Percentiles rank a stretch among this genome's conserved stretches.
These are phyloP conservation scores for Silurus aristotelis DNA, from an alignment of 2,797 vertebrate genomes.

Conservation along the genomic window DNA sequence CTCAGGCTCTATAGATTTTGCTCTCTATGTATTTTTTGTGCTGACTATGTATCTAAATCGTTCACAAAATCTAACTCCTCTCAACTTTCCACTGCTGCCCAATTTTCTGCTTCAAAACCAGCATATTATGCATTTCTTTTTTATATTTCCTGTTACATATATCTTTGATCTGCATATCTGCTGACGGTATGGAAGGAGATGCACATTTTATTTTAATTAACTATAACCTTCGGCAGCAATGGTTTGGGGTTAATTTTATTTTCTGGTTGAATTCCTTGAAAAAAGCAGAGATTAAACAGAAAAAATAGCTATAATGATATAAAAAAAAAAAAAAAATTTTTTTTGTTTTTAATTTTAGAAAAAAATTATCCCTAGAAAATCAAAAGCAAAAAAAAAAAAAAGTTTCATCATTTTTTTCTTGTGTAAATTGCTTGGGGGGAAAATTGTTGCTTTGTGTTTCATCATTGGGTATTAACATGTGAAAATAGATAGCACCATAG, in stretches of 20 bases:
- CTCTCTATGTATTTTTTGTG: no score
- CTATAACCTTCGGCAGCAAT: background rate
- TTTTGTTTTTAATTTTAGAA: background rate
- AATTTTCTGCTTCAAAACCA: background rate
- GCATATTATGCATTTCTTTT: background rate
- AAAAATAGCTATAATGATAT: background rate
- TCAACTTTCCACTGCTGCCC: background rate
- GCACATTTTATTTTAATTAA: background rate
- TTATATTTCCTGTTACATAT: background rate
- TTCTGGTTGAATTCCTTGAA: background rate
- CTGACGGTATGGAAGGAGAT: background rate
- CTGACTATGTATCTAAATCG: no score
- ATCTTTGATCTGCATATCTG: background rate
- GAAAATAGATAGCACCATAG: conserved; percentile 20
- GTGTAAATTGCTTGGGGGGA: background rate
- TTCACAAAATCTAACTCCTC: background rate
- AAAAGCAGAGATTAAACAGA: background rate
- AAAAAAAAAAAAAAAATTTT: no score
- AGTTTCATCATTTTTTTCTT: background rate
- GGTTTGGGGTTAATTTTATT: background rate
- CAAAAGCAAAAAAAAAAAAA: background rate
- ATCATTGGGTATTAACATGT: conserved; percentile 7
- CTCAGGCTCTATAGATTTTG: background rate
- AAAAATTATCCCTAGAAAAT: no score
- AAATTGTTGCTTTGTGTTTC: background rate